Evolutionary conservation across 2,113 vertebrate genomes (phyloP), one percentile per base, ranked within the genome.

Genomic region (Cyphomyrus discorhynchus): DNA sequence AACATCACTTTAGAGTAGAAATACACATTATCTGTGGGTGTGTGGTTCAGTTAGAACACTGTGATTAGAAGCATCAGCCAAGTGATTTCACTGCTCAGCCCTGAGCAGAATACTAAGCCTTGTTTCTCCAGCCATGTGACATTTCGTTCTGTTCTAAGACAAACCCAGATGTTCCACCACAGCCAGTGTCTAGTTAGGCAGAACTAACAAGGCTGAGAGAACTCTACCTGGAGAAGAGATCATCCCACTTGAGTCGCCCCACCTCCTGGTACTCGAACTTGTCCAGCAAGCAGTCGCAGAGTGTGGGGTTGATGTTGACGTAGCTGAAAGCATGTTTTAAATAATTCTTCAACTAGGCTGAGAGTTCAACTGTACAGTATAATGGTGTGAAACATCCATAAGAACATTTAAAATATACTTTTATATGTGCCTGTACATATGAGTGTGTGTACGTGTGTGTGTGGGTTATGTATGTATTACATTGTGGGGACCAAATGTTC

Each of bases 221-320:
- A 13, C 53, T 42, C 62, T 94, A 99, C 98, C 98, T 98, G 96
- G 94, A 96, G 66, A 99, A 93, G 27, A 99, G 96, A 46, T 96
- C 96, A 70, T 99, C 98, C 98, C 98, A 99, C 35, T 97, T 97
- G 0, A 99, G 96, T 91, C 91, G 92, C 89, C 92, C 90, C 49
- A 99, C 88, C 39, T 96, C 94, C 66, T 98, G 95, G 91, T 98
- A 97, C 27, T 99, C 98, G 0, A 94, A 95, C 93, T 97, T 98
- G 90, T 98, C 97, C 92, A 99, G 92, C 90, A 99, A 91, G 93
- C 98, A 98, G 94, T 99, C 98, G 53, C 98, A 99, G 6, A 99
- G 94, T 66, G 95, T 83, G 0, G 98, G 97, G 91, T 98, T 96
- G 91, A 99, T 94, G 13, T 92, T 97, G 13, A 99, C 97, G 35